Base-by-base conservation (phyloP, 1,140 invertebrate species). In the Drosophila setifemur region DNA sequence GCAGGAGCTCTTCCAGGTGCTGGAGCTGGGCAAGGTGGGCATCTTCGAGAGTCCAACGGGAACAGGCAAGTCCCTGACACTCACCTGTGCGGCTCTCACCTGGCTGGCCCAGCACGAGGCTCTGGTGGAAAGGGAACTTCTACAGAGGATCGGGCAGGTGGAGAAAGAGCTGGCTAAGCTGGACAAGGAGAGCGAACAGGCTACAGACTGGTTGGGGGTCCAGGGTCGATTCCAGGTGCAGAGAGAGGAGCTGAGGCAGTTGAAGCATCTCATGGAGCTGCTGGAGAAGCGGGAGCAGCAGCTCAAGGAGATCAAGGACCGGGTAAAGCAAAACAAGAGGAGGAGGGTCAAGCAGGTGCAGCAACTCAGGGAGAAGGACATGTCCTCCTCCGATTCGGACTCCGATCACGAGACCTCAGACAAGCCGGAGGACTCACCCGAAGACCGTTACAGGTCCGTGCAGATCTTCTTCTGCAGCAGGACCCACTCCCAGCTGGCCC, bases 31-130 rank as follows among this genome's bases (percentile, higher is more conserved):
- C 18, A 95, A 95, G 91, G 92, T 98, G 28, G 98, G 97, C 35
- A 98, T 99, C 58, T 99, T 99, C 91, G 98, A 99, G 91, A 98
- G 97, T 91, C 98, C 98, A 7, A 99, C 98, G 1, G 91, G 90
- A 47, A 88, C 96, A 92, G 98, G 98, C 0, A 99, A 99, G 92
- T 98, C 97, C 0, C 91, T 99, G 33, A 98, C 97, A 86, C 93
- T 99, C 19, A 98, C 98, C 60, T 99, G 97, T 92, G 96, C 96
- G 39, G 93, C 96, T 8, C 89, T 98, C 26, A 97, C 98, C 68
- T 99, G 97, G 93, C 58, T 73, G 43, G 43, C 26, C 47, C 94
- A 96, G 86, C 92, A 94, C 76, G 93, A 96, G 75, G 72, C 92
- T 53, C 83, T 91, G 44, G 82, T 92, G 40, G 91, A 92, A 40